Conservation (phyloP, 2,888 invertebrate genomes). For the Crossocerus cetratus region DNA sequence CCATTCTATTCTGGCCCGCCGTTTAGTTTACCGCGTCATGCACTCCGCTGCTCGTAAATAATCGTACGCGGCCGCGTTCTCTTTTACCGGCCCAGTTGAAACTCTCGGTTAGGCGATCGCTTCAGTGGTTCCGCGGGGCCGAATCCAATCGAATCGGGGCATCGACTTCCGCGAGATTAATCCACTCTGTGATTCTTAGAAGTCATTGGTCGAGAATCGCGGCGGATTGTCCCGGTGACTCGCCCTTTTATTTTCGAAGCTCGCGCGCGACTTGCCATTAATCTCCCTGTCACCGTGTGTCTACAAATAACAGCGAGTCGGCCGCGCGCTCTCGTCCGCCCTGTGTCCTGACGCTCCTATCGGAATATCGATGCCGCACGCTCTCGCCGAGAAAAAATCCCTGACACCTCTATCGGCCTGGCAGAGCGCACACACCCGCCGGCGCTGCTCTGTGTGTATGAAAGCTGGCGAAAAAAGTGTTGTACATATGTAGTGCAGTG, state of each 20-base stretch:
- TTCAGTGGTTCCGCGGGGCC: too few species aligned
- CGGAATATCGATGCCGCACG: neutral
- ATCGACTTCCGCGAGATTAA: too few species aligned
- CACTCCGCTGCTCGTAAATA: constrained; percentile 31
- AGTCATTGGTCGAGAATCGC: neutral
- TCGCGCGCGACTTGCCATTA: constrained; percentile 19
- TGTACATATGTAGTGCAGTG: too few species aligned
- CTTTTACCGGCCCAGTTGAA: neutral
- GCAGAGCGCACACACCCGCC: too few species aligned
- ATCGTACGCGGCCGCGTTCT: constrained; percentile 9
- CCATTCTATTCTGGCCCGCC: constrained; percentile 22
- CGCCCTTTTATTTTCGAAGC: too few species aligned
- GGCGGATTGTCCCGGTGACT: too few species aligned
- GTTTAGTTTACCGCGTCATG: constrained; percentile 31
- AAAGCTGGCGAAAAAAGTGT: too few species aligned
- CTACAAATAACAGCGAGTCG: constrained; percentile 33
- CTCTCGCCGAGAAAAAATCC: constrained; percentile 8
- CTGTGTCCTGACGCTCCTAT: constrained; percentile 21
- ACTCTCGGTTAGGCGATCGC: neutral
- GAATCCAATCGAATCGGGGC: too few species aligned
- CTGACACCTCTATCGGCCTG: neutral
- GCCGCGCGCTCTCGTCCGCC: constrained; percentile 8
- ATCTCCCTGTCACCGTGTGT: constrained; percentile 12
- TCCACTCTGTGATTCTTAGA: too few species aligned
- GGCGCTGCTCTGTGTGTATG: too few species aligned